Percentiles rank a stretch among this genome's conserved stretches.
phyloP scores from a whole-genome alignment of 2,113 vertebrate species.

The Stercorarius parasiticus region DNA sequence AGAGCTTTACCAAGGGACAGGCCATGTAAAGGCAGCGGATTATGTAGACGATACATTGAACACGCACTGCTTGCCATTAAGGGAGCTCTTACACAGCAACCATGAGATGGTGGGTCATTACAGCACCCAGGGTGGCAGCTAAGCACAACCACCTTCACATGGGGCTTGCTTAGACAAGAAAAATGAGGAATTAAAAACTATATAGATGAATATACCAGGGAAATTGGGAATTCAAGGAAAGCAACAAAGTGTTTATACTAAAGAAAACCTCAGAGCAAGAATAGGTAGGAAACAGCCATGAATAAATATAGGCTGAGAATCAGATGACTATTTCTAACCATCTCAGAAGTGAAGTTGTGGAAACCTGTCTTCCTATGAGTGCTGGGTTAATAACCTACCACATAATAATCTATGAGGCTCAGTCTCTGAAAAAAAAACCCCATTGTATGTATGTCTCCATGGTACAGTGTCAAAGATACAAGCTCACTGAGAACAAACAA shows the following conservation, averaged over 20 bases:
- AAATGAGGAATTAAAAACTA: not conserved
- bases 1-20: not conserved
- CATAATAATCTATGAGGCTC: not conserved
- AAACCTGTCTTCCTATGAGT: not conserved
- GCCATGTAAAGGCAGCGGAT: not conserved
- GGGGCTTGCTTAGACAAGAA: rapidly evolving
- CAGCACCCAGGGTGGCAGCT: not conserved
- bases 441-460: not conserved
- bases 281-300: not conserved
- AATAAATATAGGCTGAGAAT: not conserved
- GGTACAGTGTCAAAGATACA: not conserved
- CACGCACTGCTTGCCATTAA: rapidly evolving
- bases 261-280: not conserved
- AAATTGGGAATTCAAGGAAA: not conserved
- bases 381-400: not conserved
- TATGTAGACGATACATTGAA: not conserved
- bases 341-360: not conserved
- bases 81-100: not conserved
- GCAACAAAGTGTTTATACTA: not conserved
- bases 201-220: not conserved
- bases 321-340: not conserved
- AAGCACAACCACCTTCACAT: not conserved
- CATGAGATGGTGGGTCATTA: not conserved
- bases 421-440: not conserved
- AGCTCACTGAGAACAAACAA: slow-evolving; percentile 4